Evolutionary conservation across 2,888 invertebrate species (phyloP).

Genomic region (Plutella xylostella): DNA sequence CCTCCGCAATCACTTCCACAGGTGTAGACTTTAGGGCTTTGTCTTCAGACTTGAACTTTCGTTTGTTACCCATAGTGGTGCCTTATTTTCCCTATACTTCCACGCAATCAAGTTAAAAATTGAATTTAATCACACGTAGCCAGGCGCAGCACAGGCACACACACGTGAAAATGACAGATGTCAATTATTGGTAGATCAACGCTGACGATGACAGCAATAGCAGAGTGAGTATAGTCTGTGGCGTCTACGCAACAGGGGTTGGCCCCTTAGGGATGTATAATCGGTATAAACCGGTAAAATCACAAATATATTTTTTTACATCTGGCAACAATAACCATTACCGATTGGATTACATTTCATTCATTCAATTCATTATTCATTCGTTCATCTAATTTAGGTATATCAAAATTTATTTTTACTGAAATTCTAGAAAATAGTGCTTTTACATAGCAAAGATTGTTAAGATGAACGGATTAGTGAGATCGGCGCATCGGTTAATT

Average conservation of each 20-base stretch:
- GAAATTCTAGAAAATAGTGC: not conserved
- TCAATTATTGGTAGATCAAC: too few species aligned
- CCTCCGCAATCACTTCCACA: conserved; percentile 66
- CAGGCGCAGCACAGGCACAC: too few species aligned
- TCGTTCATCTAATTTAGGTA: not conserved
- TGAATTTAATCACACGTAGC: not conserved
- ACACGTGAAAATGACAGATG: too few species aligned
- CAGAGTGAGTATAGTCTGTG: too few species aligned
- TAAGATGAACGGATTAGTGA: conserved; percentile 78
- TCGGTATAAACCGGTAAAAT: not conserved
- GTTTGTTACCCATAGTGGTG: conserved; percentile 43
- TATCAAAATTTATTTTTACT: not conserved
- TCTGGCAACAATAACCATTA: too few species aligned
- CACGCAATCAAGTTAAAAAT: not conserved
- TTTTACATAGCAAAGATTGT: not conserved
- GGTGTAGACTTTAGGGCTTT: conserved; percentile 28
- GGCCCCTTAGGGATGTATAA: too few species aligned
- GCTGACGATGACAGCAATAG: too few species aligned
- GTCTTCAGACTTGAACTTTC: conserved; percentile 28
- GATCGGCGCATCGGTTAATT: conserved; percentile 67
- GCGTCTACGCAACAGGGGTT: too few species aligned
- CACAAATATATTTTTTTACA: not conserved
- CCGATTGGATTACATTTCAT: not conserved
- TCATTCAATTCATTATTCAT: not conserved
- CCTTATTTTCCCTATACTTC: too few species aligned